These are phyloP conservation scores for Pedionomus torquatus DNA, from an alignment of 2,113 vertebrate species.

Conservation along the genomic window DNA sequence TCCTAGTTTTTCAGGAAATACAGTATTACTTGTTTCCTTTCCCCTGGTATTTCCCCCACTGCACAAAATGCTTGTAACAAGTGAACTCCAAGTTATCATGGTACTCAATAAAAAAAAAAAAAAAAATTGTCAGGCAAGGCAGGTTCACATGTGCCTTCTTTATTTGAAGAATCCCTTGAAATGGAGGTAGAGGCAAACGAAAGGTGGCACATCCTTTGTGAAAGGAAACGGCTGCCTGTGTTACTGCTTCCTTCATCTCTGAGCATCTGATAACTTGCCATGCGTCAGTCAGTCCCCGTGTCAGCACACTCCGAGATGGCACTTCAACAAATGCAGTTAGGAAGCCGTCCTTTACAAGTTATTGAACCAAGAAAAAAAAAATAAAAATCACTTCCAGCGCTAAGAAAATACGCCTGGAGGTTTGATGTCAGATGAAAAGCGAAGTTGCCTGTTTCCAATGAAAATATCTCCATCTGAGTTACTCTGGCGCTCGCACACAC, in stretches of 20 bases:
- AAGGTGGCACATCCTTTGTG: conserved; percentile 62
- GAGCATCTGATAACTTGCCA: conserved; percentile 53
- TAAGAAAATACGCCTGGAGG: conserved; percentile 25
- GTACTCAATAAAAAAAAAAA: conserved; percentile 15
- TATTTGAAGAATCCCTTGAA: conserved; percentile 52
- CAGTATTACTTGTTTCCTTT: neutral
- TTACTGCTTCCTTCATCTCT: conserved; percentile 56
- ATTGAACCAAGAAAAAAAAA: conserved; percentile 25
- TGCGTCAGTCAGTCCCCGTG: conserved; percentile 21
- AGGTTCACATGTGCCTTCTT: conserved; percentile 14
- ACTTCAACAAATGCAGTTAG: conserved; percentile 47
- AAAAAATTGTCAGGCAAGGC: conserved; percentile 22
- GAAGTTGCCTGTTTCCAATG: neutral
- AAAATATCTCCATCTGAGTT: neutral
- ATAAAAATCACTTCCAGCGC: neutral
- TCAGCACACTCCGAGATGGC: conserved; percentile 31
- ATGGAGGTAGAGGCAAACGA: conserved; percentile 40
- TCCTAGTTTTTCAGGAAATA: conserved; percentile 28
- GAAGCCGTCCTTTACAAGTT: conserved; percentile 53
- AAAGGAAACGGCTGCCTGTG: conserved; percentile 28
- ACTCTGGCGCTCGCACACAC: neutral
- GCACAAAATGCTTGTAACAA: conserved; percentile 32
- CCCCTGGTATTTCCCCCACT: conserved; percentile 32
- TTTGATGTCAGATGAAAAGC: neutral
- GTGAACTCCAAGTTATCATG: conserved; percentile 46